phyloP scores from a whole-genome alignment of 2,113 vertebrate species.

The Zapus hudsonius region DNA sequence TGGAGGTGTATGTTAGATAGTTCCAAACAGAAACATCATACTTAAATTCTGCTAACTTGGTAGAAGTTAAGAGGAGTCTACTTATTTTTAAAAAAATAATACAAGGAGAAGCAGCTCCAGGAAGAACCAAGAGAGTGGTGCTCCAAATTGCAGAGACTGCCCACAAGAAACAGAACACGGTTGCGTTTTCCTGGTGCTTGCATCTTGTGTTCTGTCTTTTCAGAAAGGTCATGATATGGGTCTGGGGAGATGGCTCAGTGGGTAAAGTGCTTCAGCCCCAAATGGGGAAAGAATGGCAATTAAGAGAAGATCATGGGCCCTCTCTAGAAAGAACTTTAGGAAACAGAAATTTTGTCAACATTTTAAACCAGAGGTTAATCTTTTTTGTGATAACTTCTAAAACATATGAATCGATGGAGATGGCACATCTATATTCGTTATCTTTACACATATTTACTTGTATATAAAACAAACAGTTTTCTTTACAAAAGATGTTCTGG shows the following conservation, averaged over 20 bases:
- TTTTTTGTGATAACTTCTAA: neutral
- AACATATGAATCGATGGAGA: neutral
- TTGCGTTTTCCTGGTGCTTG: neutral
- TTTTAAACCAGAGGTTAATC: neutral
- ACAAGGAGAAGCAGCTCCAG: neutral
- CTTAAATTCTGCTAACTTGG: neutral
- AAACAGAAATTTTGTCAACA: neutral
- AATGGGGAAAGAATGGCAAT: accelerated
- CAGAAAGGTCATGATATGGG: neutral
- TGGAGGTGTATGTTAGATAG: neutral
- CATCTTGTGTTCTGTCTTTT: neutral
- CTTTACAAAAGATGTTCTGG: neutral
- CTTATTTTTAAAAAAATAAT: neutral
- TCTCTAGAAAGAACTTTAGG: neutral
- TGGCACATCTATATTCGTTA: too few relatives aligned
- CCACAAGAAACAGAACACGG: neutral
- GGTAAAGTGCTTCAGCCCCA: neutral
- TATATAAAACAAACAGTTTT: neutral
- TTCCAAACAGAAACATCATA: neutral
- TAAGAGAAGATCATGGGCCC: neutral
- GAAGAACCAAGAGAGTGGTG: neutral
- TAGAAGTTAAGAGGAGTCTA: neutral
- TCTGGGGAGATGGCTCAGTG: too few relatives aligned
- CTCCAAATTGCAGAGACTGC: neutral
- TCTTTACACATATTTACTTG: neutral